phyloP scores from a whole-genome alignment of 2,113 vertebrate species.

The Chauna torquata region DNA sequence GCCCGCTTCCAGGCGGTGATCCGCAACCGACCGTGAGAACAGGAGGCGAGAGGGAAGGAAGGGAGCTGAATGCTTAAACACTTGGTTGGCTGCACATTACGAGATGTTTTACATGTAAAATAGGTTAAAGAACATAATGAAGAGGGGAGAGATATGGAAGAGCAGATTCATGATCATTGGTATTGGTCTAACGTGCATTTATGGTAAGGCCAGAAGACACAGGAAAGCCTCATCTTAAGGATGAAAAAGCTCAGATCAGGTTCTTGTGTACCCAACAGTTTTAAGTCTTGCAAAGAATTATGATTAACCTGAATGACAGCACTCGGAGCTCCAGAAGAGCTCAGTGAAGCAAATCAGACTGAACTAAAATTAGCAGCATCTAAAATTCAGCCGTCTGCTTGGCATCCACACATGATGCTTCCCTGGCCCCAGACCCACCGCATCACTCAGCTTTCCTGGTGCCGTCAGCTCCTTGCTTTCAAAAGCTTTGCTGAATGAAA shows the following conservation, averaged over 20 bases:
- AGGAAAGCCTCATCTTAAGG: background rate
- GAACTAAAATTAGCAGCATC: constrained; percentile 56
- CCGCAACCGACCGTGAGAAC: background rate
- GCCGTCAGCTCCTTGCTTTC: constrained; percentile 1
- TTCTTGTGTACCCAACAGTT: background rate
- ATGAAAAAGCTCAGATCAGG: background rate
- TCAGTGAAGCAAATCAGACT: background rate
- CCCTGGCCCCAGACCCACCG: constrained; percentile 4
- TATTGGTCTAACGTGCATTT: background rate
- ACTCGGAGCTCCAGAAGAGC: background rate
- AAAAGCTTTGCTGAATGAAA: background rate
- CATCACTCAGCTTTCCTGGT: background rate
- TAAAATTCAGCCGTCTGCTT: constrained; percentile 11
- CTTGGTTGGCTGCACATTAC: background rate
- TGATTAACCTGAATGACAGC: background rate
- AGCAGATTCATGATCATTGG: background rate
- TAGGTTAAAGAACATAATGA: background rate
- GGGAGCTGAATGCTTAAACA: constrained; percentile 25
- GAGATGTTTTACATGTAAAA: constrained; percentile 11
- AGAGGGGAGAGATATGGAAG: background rate
- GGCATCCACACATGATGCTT: background rate
- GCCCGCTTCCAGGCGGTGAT: background rate
- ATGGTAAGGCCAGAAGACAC: background rate
- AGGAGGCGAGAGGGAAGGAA: background rate
- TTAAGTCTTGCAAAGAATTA: constrained; percentile 10